Base-by-base conservation (phyloP, 2,888 invertebrate genomes). In the Trissolcus japonicus region DNA sequence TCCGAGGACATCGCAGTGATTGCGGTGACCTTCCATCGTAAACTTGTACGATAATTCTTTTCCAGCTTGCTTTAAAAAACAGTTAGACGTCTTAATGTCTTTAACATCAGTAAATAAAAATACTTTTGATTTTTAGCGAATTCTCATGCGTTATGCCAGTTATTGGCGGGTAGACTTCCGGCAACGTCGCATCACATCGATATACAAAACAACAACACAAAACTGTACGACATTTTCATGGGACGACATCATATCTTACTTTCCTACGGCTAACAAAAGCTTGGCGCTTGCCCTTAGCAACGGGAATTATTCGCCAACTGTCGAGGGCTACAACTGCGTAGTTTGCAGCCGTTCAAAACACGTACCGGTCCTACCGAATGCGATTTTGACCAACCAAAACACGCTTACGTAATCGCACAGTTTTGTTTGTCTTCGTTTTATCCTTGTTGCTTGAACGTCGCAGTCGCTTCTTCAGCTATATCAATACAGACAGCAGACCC, bases 401-500 rank as follows among this genome's bases (percentile, higher is more conserved):
- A 77, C 2, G 40, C 67, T 76, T 67, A 72, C 17, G 40, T 77
- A 77, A 77, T 53, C 68, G 56, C 72, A 67, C 60, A 68, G 59
- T 77, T 77, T 77, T 73, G 62, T 72, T 77, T 77, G 67, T 48
- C 53, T 72, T 77, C 67, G 61, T 13, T 67, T 46, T n/a, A 21
- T 77, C 77, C 29, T 77, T 50, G 53, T 77, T 19, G 51, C 43
- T 61, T 29, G 61, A 9, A n/a, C 17, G 17, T 7, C 16, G 9
- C 50, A 17, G 40, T 14, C 41, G 50, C 41, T 51, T 53, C 55
- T 69, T 65, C 57, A 3, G 57, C 41, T 61, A 72, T 43, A 67
- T 76, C 71, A 72, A 76, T 76, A 72, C 72, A 21, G n/a, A 50
- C 48, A 66, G 46, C 29, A 65, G 68, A 76, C 76, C 76, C 72